Conservation (phyloP, 2,888 invertebrate species). For the Ochropleura plecta region DNA sequence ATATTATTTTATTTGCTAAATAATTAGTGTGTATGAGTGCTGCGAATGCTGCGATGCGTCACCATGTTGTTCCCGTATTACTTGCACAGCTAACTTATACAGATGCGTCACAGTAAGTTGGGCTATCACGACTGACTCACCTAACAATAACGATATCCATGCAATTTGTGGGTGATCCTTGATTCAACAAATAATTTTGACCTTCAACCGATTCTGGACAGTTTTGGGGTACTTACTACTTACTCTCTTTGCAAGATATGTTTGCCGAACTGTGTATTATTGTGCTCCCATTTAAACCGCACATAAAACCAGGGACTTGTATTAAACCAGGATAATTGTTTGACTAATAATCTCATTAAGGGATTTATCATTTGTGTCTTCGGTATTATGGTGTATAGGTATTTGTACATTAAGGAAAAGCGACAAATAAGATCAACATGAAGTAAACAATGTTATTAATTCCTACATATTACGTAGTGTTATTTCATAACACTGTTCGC, state of each 20-base stretch:
- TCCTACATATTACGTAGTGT: background rate
- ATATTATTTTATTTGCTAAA: constrained; percentile 68
- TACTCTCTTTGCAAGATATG: background rate
- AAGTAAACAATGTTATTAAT: constrained; percentile 26
- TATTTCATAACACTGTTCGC: constrained; percentile 6
- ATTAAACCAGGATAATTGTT: constrained; percentile 27
- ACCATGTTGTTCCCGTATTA: constrained; percentile 79
- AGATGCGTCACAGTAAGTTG: constrained; percentile 82
- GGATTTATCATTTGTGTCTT: constrained; percentile 16
- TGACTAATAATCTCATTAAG: constrained; percentile 8
- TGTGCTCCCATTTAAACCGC: background rate
- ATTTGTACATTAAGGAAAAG: constrained; percentile 29
- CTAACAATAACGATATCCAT: constrained; percentile 47
- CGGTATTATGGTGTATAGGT: background rate
- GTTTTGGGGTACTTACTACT: background rate
- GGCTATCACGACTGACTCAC: constrained; percentile 83
- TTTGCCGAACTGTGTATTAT: background rate
- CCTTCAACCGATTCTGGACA: constrained; percentile 32
- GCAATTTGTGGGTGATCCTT: constrained; percentile 45
- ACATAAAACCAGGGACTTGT: background rate
- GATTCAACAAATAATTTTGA: constrained; percentile 29
- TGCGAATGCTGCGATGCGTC: constrained; percentile 80
- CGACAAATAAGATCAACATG: constrained; percentile 18
- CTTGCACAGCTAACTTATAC: constrained; percentile 73
- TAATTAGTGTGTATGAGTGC: constrained; percentile 74